phyloP scores from a whole-genome alignment of 2,113 vertebrate species.

The Enhydra lutris region DNA sequence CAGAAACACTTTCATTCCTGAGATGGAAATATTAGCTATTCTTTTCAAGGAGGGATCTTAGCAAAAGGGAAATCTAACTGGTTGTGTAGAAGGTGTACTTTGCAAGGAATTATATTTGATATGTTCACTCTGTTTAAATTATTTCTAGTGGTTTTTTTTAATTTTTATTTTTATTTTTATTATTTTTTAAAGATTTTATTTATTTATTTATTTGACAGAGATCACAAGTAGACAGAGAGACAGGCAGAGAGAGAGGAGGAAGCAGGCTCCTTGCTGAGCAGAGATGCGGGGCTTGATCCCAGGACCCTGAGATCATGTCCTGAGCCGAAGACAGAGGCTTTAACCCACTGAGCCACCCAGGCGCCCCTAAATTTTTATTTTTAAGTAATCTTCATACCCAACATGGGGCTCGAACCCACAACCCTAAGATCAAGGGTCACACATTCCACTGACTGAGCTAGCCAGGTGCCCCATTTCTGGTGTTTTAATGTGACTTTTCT shows the following conservation, averaged over 20 bases:
- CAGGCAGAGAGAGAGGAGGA: no score
- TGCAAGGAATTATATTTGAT: not conserved
- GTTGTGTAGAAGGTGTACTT: not conserved
- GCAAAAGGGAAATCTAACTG: slow-evolving; percentile 12
- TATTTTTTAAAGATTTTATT: no score
- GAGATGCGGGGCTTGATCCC: no score
- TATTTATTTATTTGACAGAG: no score
- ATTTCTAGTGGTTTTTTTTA: not conserved
- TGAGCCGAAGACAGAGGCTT: no score
- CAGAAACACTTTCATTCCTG: slow-evolving; percentile 41
- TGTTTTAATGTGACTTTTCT: slow-evolving; percentile 38
- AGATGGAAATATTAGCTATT: not conserved
- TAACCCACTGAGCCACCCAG: no score
- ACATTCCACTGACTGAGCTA: not conserved
- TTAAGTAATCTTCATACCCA: not conserved
- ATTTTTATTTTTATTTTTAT: not conserved
- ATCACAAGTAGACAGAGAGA: no score
- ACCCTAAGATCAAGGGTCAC: not conserved
- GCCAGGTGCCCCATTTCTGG: not conserved
- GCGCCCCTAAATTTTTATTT: not conserved
- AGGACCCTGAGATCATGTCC: no score
- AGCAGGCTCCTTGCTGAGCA: no score
- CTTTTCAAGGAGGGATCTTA: slow-evolving; percentile 37
- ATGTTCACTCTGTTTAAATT: not conserved
- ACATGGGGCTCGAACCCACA: not conserved